phyloP scores from a whole-genome alignment of 92 coral and sea anemone genomes.

The Plumapathes pennacea region DNA sequence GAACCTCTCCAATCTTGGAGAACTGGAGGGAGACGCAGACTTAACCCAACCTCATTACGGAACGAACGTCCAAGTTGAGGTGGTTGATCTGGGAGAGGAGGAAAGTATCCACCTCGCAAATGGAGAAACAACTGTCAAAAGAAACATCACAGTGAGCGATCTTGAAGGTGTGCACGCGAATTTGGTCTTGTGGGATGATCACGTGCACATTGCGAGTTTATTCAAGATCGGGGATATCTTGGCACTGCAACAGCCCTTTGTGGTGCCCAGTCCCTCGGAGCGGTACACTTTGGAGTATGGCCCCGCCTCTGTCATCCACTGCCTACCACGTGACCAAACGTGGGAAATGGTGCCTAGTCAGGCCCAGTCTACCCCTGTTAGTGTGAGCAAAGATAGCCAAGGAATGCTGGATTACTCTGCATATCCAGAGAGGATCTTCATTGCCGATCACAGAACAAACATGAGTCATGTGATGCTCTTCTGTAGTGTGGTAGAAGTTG shows the following conservation, averaged over 20 bases:
- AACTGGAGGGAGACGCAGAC: constrained; percentile 48
- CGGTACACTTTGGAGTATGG: constrained; percentile 86
- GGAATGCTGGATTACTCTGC: constrained; percentile 89
- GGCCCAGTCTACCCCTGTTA: constrained; percentile 63
- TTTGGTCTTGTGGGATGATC: constrained; percentile 87
- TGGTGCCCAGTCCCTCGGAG: constrained; percentile 68
- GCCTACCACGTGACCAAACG: constrained; percentile 53
- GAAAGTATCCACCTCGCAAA: constrained; percentile 81
- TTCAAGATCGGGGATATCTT: constrained; percentile 83
- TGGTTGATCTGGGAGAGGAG: constrained; percentile 67
- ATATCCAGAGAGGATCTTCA: constrained; percentile 79
- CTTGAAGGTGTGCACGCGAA: constrained; percentile 71
- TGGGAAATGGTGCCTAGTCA: constrained; percentile 83
- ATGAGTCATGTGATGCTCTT: constrained; percentile 73
- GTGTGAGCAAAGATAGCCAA: constrained; percentile 81
- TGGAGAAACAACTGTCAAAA: constrained; percentile 80
- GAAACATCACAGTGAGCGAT: constrained; percentile 67
- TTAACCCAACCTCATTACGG: constrained; percentile 63
- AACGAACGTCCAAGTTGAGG: constrained; percentile 65
- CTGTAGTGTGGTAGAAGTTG: constrained; percentile 47
- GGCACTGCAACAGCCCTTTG: constrained; percentile 76
- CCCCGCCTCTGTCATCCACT: constrained; percentile 78
- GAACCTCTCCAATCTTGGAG: constrained; percentile 12
- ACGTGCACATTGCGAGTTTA: constrained; percentile 68
- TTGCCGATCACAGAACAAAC: constrained; percentile 74